Percentiles rank a stretch among this genome's conserved stretches.
phyloP scores from a whole-genome alignment of 2,113 vertebrate genomes.

The Ictalurus furcatus region DNA sequence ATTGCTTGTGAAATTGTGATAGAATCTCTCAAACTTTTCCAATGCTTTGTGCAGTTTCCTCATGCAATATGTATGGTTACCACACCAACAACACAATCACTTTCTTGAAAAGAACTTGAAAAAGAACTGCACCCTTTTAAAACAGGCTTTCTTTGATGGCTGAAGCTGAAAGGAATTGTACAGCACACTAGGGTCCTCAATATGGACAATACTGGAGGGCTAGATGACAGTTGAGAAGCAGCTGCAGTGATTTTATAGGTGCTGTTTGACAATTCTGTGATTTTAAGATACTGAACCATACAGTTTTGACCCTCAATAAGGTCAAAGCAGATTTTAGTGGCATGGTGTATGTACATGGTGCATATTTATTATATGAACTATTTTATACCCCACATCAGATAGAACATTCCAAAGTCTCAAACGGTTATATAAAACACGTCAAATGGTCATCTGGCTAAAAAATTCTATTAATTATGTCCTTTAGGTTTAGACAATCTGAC shows the following conservation, averaged over 20 bases:
- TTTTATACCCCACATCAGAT: not conserved
- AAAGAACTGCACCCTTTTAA: not conserved
- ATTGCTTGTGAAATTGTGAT: not conserved
- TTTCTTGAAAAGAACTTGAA: not conserved
- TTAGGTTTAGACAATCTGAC: not conserved
- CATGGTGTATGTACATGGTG: not conserved
- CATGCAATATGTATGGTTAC: not conserved
- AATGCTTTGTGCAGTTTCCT: constrained; percentile 6
- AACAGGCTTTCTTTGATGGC: constrained; percentile 6
- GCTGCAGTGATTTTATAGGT: not conserved
- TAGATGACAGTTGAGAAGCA: not conserved
- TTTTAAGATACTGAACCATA: not conserved
- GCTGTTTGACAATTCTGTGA: not conserved
- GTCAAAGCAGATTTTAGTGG: not conserved
- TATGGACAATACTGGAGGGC: not conserved
- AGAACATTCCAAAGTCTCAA: not conserved
- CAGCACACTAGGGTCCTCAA: not conserved
- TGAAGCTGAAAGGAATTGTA: not conserved
- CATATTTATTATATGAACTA: not conserved
- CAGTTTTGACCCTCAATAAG: not conserved
- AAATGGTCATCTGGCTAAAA: not conserved
- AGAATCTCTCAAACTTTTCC: not conserved
- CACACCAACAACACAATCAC: not conserved
- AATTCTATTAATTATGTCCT: not conserved
- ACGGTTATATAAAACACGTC: not conserved